Base-by-base conservation (phyloP, 2,888 invertebrate species). In the Didymodactylos carnosus region DNA sequence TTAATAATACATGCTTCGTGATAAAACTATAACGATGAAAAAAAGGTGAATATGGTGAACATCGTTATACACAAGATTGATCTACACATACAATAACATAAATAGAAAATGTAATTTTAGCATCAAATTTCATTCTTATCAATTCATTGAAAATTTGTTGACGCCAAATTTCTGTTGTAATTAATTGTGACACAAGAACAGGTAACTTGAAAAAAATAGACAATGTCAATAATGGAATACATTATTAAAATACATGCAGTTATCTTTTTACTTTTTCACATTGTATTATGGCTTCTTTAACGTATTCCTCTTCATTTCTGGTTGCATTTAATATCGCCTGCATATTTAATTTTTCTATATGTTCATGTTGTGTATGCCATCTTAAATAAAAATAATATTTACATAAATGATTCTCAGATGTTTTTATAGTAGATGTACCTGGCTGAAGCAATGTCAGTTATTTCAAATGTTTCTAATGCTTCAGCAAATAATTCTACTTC, bases 251-350 rank as follows among this genome's bases (percentile, higher is more conserved):
- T 4, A 14, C 1, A 27, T 19, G 25, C 2, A 49, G 14, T 39
- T 35, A 13, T 46, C 27, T 69, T 69, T 76, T 81, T 76, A 90
- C 89, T 86, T 91, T 91, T 78, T 88, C 88, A 80, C 87, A 86
- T 5, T 88, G 87, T 76, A 91, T 88, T 13, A 93, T 85, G 71
- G 88, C 87, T 84, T 92, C 92, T 83, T 91, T 92, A 0, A 92
- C 89, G 72, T 88, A 87, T 83, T 94, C 93, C 82, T 92, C 91
- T 77, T 88, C 88, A 79, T 89, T 85, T 39, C 87, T 87, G 16
- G 88, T 86, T 1, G 91, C 91, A 85, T 92, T 92, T 53, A 91
- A 82, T 62, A 90, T 87, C 2, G 91, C 91, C 84, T 93, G 91
- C 82, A 93, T 91, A 80, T 91, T 91, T 16, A 94, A 82, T 82